Percentiles rank a stretch among this genome's conserved stretches.
Conservation (phyloP, 2,797 vertebrate species). For the Trachurus trachurus region DNA sequence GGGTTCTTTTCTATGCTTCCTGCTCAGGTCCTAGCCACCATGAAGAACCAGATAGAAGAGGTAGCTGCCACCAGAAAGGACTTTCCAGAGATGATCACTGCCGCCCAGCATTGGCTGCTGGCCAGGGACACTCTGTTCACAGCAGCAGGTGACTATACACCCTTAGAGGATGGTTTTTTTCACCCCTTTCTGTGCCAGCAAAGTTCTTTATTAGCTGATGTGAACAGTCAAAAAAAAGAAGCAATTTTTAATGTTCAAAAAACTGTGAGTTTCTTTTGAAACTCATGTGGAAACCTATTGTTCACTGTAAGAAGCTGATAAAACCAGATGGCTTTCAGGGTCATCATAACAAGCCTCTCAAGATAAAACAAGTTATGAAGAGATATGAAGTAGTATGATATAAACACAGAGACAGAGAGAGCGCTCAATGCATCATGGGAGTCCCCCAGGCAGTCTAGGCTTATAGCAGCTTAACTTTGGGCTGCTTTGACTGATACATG, state of each 20-base stretch:
- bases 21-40: conserved; percentile 92
- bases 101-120: conserved; percentile 95
- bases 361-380: too few species aligned
- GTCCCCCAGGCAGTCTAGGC: too few species aligned
- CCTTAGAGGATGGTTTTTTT: not conserved
- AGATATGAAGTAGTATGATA: too few species aligned
- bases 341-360: too few species aligned
- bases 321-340: not conserved
- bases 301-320: not conserved
- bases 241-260: not conserved
- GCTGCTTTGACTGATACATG: too few species aligned
- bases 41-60: conserved; percentile 97
- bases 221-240: not conserved
- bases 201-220: not conserved
- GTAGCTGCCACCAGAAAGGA: conserved; percentile 89
- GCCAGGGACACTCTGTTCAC: conserved; percentile 86
- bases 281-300: not conserved
- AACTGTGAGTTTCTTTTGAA: not conserved
- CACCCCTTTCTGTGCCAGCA: not conserved
- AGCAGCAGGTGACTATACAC: conserved; percentile 70
- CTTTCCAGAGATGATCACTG: conserved; percentile 90
- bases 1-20: not conserved
- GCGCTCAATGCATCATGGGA: too few species aligned
- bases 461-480: too few species aligned
- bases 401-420: too few species aligned